phyloP scores from a whole-genome alignment of 1,140 invertebrate species.

The Lamellibrachia luymesi region DNA sequence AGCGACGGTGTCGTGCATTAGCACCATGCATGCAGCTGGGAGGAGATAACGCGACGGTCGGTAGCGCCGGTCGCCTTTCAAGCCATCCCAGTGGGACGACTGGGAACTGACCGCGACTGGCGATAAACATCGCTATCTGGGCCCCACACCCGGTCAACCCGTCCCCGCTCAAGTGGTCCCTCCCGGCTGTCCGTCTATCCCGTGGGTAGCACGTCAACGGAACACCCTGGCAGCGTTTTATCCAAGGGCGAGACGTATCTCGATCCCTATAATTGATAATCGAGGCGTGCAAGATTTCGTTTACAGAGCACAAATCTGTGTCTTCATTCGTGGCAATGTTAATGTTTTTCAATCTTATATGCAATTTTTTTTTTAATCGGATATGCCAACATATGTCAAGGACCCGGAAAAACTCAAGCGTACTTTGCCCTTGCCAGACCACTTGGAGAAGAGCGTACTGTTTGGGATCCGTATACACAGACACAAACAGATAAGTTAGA shows the following conservation, averaged over 20 bases:
- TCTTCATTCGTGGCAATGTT: too few species aligned
- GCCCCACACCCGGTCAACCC: not conserved
- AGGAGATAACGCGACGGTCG: not conserved
- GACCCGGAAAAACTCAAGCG: too few species aligned
- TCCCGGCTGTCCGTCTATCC: not conserved
- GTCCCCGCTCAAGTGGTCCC: not conserved
- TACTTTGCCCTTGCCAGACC: too few species aligned
- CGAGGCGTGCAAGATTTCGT: too few species aligned
- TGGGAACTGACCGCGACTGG: not conserved
- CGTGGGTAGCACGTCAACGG: not conserved
- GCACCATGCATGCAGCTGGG: not conserved
- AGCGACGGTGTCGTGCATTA: not conserved
- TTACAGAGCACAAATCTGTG: too few species aligned
- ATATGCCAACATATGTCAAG: too few species aligned
- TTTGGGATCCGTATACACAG: too few species aligned
- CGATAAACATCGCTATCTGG: not conserved
- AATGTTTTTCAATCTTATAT: too few species aligned
- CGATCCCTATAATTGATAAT: not conserved
- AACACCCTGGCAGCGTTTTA: not conserved
- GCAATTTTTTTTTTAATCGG: too few species aligned
- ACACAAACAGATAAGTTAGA: too few species aligned
- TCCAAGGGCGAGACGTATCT: not conserved
- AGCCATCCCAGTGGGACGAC: not conserved
- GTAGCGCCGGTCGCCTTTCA: not conserved
- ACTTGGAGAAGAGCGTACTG: too few species aligned